Conservation (phyloP, 2,797 vertebrate genomes). For the Uromys caudimaculatus region DNA sequence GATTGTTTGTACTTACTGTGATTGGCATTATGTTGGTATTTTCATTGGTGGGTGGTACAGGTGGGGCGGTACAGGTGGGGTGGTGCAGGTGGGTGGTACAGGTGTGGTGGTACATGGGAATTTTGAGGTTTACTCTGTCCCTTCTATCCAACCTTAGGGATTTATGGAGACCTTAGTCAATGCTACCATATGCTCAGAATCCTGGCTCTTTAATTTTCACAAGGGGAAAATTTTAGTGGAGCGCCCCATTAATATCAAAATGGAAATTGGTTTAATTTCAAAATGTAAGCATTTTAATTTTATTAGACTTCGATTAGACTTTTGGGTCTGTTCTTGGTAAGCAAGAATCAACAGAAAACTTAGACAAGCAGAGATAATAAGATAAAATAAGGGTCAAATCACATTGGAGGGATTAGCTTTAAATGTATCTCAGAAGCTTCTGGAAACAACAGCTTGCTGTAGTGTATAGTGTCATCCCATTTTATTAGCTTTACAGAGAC, state of each 20-base stretch:
- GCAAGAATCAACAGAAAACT: not conserved
- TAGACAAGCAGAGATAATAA: not conserved
- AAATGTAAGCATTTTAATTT: conserved; percentile 15
- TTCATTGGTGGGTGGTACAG: not conserved
- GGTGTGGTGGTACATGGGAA: too few relatives aligned
- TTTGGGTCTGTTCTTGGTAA: not conserved
- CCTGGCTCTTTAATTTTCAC: not conserved
- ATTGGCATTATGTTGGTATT: not conserved
- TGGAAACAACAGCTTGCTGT: not conserved
- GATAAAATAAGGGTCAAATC: not conserved
- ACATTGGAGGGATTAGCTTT: not conserved
- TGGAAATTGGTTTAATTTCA: not conserved
- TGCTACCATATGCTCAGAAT: not conserved
- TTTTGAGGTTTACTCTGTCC: not conserved
- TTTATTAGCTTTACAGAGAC: not conserved
- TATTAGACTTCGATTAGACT: not conserved
- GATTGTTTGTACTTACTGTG: not conserved
- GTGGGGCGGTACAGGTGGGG: too few relatives aligned
- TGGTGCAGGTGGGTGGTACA: too few relatives aligned
- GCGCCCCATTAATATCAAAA: not conserved
- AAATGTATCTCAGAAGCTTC: not conserved
- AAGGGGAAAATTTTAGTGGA: not conserved
- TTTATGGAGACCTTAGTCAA: not conserved
- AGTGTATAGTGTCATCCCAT: accelerated
- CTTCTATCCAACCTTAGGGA: not conserved